These are phyloP conservation scores for Archips xylosteana DNA, from an alignment of 2,888 invertebrate species.

Conservation along the genomic window DNA sequence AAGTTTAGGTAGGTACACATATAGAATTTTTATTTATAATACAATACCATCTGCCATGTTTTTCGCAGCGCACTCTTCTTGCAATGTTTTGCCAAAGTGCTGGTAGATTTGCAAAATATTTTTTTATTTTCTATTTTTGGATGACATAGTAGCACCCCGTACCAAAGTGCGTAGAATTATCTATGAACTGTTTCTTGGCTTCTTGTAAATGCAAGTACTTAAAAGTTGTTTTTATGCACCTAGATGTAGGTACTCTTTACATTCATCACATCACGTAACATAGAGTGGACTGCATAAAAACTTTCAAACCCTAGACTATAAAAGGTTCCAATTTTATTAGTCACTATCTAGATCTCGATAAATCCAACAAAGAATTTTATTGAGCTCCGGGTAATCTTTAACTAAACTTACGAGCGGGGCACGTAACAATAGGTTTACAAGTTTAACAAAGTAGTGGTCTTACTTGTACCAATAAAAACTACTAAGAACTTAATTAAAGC, in stretches of 20 bases:
- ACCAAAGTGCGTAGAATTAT: too few species aligned
- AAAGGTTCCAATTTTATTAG: slow-evolving; percentile 38
- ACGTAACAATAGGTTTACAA: slow-evolving; percentile 29
- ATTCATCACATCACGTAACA: slow-evolving; percentile 7
- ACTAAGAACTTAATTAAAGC: slow-evolving; percentile 5
- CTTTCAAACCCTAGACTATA: slow-evolving; percentile 17
- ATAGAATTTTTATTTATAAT: too few species aligned
- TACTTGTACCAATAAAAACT: background rate
- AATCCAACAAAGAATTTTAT: slow-evolving; percentile 41
- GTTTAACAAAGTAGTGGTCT: slow-evolving; percentile 32
- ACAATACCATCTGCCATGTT: too few species aligned
- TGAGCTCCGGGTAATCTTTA: slow-evolving; percentile 31
- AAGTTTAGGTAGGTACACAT: too few species aligned
- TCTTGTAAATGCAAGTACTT: background rate
- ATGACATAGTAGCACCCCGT: too few species aligned
- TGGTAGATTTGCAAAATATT: too few species aligned
- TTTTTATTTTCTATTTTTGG: too few species aligned
- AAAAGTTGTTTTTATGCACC: too few species aligned
- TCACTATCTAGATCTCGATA: slow-evolving; percentile 38
- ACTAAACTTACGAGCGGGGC: slow-evolving; percentile 29
- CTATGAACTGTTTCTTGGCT: background rate
- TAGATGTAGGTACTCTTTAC: background rate
- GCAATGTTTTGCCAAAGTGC: too few species aligned
- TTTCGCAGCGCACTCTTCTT: too few species aligned
- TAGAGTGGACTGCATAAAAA: background rate